Conservation (phyloP, 2,888 invertebrate genomes). For the Hirudinaria manillensis region DNA sequence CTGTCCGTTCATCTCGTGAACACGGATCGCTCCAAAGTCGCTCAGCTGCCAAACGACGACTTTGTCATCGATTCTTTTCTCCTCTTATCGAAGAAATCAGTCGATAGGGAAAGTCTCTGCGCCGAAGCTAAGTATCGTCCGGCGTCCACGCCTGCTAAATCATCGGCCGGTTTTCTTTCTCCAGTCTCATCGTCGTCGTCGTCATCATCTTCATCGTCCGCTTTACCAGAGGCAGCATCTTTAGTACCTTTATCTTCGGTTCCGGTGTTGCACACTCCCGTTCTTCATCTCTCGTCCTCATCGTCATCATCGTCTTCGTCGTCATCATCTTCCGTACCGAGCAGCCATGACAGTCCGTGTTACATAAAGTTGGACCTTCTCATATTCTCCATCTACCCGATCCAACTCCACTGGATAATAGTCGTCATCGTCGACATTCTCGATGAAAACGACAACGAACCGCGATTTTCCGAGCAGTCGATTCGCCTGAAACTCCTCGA, state of each 20-base stretch:
- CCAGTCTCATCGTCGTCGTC: constrained; percentile 11
- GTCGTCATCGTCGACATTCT: constrained; percentile 16
- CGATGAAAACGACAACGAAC: not conserved
- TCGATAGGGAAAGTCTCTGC: constrained; percentile 8
- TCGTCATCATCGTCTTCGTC: not conserved
- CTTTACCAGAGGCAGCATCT: not conserved
- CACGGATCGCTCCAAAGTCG: not conserved
- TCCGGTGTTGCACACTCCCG: not conserved
- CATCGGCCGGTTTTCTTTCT: constrained; percentile 3
- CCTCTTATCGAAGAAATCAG: constrained; percentile 2
- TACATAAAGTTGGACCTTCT: not conserved
- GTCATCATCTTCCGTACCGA: not conserved
- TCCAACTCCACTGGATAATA: constrained; percentile 8
- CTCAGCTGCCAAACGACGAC: not conserved
- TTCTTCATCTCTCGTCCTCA: not conserved
- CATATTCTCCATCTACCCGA: not conserved
- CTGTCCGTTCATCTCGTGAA: not conserved
- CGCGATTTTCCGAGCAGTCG: not conserved
- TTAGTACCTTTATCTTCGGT: not conserved
- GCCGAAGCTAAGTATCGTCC: not conserved
- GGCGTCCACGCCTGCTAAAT: not conserved
- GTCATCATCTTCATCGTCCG: constrained; percentile 21
- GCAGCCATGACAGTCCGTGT: not conserved
- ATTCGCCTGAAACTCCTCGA: not conserved
- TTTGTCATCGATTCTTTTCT: not conserved